Percentiles rank a stretch among this genome's conserved stretches.
Conservation (phyloP, 2,113 vertebrate genomes). For the Platichthys stellatus region DNA sequence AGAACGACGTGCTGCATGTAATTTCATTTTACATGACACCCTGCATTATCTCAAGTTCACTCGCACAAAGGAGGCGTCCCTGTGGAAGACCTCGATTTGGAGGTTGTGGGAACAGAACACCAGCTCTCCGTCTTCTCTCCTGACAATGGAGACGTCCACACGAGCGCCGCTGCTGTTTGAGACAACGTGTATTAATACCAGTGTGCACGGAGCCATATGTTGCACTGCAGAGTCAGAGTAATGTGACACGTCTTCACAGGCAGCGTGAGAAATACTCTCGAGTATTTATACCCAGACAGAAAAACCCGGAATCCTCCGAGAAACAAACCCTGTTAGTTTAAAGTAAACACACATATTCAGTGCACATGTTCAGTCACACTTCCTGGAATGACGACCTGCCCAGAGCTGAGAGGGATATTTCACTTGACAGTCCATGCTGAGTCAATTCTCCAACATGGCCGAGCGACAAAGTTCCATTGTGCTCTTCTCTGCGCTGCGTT, state of each 20-base stretch:
- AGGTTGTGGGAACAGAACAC: conserved; percentile 24
- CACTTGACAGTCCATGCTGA: conserved; percentile 65
- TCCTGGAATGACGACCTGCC: conserved; percentile 42
- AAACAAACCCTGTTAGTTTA: conserved; percentile 20
- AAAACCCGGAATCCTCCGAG: conserved; percentile 5
- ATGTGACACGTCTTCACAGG: conserved; percentile 38
- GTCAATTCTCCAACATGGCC: conserved; percentile 60
- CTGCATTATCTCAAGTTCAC: conserved; percentile 57
- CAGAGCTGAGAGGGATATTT: conserved; percentile 59
- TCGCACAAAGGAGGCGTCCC: conserved; percentile 50
- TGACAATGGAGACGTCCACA: conserved; percentile 26
- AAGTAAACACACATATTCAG: not conserved
- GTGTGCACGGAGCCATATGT: conserved; percentile 22
- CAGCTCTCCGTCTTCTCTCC: conserved; percentile 28
- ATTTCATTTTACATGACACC: conserved; percentile 61
- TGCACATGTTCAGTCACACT: conserved; percentile 45
- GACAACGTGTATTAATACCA: conserved; percentile 15
- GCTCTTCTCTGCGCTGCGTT: conserved; percentile 38
- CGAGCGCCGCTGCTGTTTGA: not conserved
- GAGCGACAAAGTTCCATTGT: conserved; percentile 69
- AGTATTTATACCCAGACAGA: conserved; percentile 31
- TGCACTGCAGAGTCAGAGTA: not conserved
- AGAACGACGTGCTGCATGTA: conserved; percentile 37
- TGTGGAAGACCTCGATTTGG: conserved; percentile 53
- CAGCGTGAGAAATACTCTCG: conserved; percentile 11